Evolutionary conservation across 2,888 invertebrate genomes (phyloP), one percentile per base, ranked within the genome.

Genomic region (Onthophagus sagittarius): DNA sequence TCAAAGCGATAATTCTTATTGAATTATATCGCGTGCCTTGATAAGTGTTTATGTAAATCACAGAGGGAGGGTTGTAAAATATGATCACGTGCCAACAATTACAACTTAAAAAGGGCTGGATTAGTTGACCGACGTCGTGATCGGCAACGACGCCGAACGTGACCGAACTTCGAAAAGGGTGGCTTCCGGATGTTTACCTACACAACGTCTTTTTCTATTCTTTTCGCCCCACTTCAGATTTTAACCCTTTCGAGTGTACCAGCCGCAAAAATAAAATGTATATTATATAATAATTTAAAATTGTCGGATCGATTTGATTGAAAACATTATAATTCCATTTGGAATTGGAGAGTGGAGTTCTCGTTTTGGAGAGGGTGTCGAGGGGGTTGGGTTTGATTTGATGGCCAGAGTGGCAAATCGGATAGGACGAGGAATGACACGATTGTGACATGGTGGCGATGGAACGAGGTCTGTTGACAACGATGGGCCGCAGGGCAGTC

Each of bases 401-500:
- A 53, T 11, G 39, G 39, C 70, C 39, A 71, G 71, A 71, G 71
- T 74, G 74, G 71, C 63, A 72, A 74, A 74, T 74, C 74, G 71
- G 63, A 72, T 74, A 71, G 71, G 69, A 69, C 71, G 63, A 23
- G 23, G 23, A 23, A 23, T 23, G 23, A 23, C 23, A 23, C 23
- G 23, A 3, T 23, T 77, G 78, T 82, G 82, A 81, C 82, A 82
- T 82, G 80, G 78, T 81, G 82, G 80, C 80, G 77, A 79, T 75
- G 39, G 79, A 80, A 81, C 80, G 78, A 79, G 78, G 77, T 79
- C 79, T 82, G 80, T 83, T 83, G 82, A 82, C 83, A 83, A 81
- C 79, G 79, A 79, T 79, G 81, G 83, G 81, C 83, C 82, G 78
- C 80, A 82, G 81, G 82, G 82, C 82, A 82, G 80, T 80, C 80